Evolutionary conservation across 2,797 vertebrate species (phyloP).

Genomic region (Sebastes vulpes): DNA sequence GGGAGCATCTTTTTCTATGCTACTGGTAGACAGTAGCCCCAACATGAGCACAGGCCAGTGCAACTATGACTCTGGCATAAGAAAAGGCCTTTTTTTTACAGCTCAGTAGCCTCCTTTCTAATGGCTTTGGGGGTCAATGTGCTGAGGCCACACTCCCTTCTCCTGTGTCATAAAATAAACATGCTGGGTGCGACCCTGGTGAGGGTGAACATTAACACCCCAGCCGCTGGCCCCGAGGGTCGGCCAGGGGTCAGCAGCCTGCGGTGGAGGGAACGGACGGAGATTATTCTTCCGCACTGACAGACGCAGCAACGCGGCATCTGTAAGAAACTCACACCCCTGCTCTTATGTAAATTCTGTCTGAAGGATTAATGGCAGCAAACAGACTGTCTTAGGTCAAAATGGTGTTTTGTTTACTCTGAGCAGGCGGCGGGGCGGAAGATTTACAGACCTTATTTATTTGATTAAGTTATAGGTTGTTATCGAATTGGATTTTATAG

Average conservation of each 20-base stretch:
- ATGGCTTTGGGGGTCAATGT: conserved; percentile 64
- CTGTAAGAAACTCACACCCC: conserved; percentile 18
- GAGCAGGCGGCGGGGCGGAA: background rate
- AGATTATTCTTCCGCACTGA: conserved; percentile 65
- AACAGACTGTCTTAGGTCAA: conserved; percentile 2
- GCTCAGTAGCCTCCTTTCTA: conserved; percentile 55
- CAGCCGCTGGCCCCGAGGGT: conserved; percentile 63
- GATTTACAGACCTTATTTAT: conserved; percentile 5
- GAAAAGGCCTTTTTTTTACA: conserved; percentile 46
- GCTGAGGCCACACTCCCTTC: conserved; percentile 60
- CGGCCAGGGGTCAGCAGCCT: conserved; percentile 71
- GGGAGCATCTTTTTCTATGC: background rate
- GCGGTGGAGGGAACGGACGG: conserved; percentile 47
- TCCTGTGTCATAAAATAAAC: conserved; percentile 80
- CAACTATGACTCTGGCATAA: background rate
- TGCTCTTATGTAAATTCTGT: conserved; percentile 30
- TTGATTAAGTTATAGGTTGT: background rate
- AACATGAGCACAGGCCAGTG: background rate
- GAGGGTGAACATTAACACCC: conserved; percentile 84
- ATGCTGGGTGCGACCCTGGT: conserved; percentile 70
- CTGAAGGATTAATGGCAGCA: conserved; percentile 18
- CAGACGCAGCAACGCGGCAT: conserved; percentile 39
- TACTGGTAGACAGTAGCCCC: background rate
- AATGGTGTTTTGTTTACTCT: conserved; percentile 16
- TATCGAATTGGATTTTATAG: background rate